Percentiles rank a stretch among this genome's conserved stretches.
These are phyloP conservation scores for Tribolium freemani DNA, from an alignment of 2,888 invertebrate genomes.

Conservation along the genomic window DNA sequence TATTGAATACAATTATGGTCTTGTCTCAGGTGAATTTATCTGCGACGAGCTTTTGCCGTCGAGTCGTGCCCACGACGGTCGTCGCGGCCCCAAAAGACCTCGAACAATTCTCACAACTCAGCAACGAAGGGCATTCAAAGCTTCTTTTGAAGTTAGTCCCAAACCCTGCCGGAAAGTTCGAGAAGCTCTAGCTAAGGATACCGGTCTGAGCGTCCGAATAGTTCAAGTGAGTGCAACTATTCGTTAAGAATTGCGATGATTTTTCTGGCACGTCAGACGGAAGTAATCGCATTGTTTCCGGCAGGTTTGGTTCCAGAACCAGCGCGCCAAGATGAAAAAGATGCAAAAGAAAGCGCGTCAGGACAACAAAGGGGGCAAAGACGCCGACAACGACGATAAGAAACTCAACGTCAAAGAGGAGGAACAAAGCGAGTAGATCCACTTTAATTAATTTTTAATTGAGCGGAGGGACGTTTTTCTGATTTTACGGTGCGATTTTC, in stretches of 20 bases:
- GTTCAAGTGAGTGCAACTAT: slow-evolving; percentile 76
- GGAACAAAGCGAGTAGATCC: slow-evolving; percentile 71
- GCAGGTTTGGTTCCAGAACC: slow-evolving; percentile 78
- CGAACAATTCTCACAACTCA: slow-evolving; percentile 87
- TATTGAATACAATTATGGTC: too few relatives aligned
- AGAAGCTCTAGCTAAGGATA: slow-evolving; percentile 86
- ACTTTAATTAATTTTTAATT: slow-evolving; percentile 52
- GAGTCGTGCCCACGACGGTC: slow-evolving; percentile 74
- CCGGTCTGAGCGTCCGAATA: slow-evolving; percentile 85
- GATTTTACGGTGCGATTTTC: slow-evolving; percentile 15
- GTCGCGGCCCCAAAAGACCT: slow-evolving; percentile 84
- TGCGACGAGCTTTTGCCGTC: slow-evolving; percentile 74
- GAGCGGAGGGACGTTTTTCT: slow-evolving; percentile 13
- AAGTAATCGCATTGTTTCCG: slow-evolving; percentile 53
- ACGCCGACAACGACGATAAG: slow-evolving; percentile 68
- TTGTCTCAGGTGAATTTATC: slow-evolving; percentile 69
- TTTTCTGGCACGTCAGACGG: slow-evolving; percentile 40
- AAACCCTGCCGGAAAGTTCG: slow-evolving; percentile 88
- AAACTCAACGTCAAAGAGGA: slow-evolving; percentile 73
- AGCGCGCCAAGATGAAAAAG: slow-evolving; percentile 77
- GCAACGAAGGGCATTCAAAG: slow-evolving; percentile 86
- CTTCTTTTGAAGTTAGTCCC: slow-evolving; percentile 87
- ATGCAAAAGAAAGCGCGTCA: slow-evolving; percentile 76
- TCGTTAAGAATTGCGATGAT: slow-evolving; percentile 15
- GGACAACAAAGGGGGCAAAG: slow-evolving; percentile 71